These are phyloP conservation scores for Acanthochromis polyacanthus DNA, from an alignment of 2,113 vertebrate species.

Conservation along the genomic window DNA sequence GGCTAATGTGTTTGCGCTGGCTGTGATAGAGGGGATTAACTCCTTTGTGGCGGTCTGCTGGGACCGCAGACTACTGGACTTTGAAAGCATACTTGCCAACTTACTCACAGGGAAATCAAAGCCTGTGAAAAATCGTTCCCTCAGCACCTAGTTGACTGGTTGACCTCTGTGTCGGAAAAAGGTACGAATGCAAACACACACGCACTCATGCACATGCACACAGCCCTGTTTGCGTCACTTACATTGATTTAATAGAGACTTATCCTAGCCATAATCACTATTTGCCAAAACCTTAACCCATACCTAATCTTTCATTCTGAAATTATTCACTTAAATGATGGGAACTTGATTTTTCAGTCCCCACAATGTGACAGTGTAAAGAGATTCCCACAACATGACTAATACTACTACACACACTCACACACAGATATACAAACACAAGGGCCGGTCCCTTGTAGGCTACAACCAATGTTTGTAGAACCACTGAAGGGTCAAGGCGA, in stretches of 20 bases:
- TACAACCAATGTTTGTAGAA: conserved; percentile 76
- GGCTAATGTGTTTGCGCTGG: conserved; percentile 84
- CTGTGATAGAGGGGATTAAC: conserved; percentile 79
- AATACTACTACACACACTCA: background rate
- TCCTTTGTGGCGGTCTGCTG: conserved; percentile 72
- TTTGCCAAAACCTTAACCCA: background rate
- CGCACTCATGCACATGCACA: conserved; percentile 10
- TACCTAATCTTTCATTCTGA: background rate
- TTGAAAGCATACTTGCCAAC: conserved; percentile 81
- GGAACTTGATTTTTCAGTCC: background rate
- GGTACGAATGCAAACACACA: conserved; percentile 49
- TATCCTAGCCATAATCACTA: background rate
- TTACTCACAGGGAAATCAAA: conserved; percentile 80
- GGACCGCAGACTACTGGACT: conserved; percentile 83
- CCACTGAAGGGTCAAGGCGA: conserved; percentile 79
- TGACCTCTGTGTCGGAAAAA: conserved; percentile 67
- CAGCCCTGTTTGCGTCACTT: background rate
- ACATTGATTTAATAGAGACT: background rate
- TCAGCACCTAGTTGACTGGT: conserved; percentile 75
- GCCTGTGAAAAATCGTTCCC: conserved; percentile 70
- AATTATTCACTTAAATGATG: background rate
- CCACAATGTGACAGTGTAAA: background rate
- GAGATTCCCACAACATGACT: background rate
- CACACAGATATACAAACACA: background rate
- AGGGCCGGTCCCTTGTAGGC: conserved; percentile 13